Conservation (phyloP, 2,888 invertebrate genomes). For the Crematogaster levior region DNA sequence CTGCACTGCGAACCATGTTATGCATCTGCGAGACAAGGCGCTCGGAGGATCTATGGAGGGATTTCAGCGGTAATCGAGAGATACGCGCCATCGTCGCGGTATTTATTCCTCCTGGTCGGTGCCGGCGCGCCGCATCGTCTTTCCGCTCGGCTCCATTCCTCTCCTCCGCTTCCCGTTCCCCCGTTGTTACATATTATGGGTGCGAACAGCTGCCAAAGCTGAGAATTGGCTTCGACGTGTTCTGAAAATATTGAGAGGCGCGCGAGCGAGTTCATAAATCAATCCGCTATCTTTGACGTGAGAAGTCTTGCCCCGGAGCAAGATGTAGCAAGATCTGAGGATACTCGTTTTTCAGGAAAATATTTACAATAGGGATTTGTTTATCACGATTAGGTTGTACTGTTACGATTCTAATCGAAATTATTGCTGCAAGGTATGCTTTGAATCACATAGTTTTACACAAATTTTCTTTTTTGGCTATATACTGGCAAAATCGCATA, state of each 20-base stretch:
- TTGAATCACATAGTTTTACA: not conserved
- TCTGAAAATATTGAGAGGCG: conserved; percentile 71
- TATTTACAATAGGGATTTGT: conserved; percentile 12
- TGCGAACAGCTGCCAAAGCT: conserved; percentile 71
- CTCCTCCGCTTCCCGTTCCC: not conserved
- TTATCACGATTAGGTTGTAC: not conserved
- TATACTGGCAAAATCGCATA: not conserved
- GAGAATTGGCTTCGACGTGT: conserved; percentile 71
- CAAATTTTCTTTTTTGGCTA: not conserved
- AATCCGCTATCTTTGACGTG: conserved; percentile 62
- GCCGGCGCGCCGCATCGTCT: conserved; percentile 37
- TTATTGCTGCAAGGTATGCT: not conserved
- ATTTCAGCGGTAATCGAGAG: conserved; percentile 83
- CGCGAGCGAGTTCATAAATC: conserved; percentile 61
- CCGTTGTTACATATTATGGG: conserved; percentile 67
- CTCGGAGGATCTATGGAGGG: conserved; percentile 81
- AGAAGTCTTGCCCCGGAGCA: conserved; percentile 12
- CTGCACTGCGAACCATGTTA: conserved; percentile 84
- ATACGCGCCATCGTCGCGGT: conserved; percentile 77
- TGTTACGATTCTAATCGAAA: not conserved
- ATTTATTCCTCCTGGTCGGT: conserved; percentile 70
- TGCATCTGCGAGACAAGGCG: conserved; percentile 82
- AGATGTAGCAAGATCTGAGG: not conserved
- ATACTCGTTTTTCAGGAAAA: conserved; percentile 1
- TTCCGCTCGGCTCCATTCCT: conserved; percentile 15